Base-by-base conservation (phyloP, 2,113 vertebrate genomes). In the Tachuris rubrigastra region DNA sequence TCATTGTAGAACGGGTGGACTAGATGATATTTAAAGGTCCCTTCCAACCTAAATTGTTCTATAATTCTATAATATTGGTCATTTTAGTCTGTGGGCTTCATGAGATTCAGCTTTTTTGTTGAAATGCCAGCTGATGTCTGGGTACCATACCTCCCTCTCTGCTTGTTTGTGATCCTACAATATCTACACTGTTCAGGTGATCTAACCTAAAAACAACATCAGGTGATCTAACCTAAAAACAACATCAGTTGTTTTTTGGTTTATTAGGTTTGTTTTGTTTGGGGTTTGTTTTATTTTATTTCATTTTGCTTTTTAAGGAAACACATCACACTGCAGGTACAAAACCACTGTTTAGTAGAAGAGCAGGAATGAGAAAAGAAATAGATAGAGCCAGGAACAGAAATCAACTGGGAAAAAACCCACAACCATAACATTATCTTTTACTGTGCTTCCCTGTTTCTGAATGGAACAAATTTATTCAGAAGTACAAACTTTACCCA, bases 321-420 rank as follows among this genome's bases (percentile, higher is more conserved):
- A 12, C 37, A 10, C 7, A 47, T 65, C 41, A 50, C 22, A 25
- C 10, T 72, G 33, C 47, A 82, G 11, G 8, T 41, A 49, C 44
- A 69, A 69, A 37, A 76, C 35, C 31, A 14, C 18, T 66, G 25
- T 49, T 7, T 44, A 50, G 18, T 50, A 77, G 68, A 90, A 47
- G 3, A 52, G 7, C 4, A 44, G 10, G 11, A 63, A 78, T 18
- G 20, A 82, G 13, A 60, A 68, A 78, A 82, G 30, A 66, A 82
- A 65, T 5, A 75, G 15, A 44, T 25, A 39, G 4, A 81, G 2
- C 1, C 9, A 14, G 46, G 10, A 87, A 69, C 3, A 83, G 20
- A 92, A 74, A 86, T 67, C 37, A 81, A 23, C 47, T 81, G 30
- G 59, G 71, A 93, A 63, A 5, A 86, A 74, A 91, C 20, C 20